Base-by-base conservation (phyloP, 1,140 invertebrate genomes). In the Dryas iulia region DNA sequence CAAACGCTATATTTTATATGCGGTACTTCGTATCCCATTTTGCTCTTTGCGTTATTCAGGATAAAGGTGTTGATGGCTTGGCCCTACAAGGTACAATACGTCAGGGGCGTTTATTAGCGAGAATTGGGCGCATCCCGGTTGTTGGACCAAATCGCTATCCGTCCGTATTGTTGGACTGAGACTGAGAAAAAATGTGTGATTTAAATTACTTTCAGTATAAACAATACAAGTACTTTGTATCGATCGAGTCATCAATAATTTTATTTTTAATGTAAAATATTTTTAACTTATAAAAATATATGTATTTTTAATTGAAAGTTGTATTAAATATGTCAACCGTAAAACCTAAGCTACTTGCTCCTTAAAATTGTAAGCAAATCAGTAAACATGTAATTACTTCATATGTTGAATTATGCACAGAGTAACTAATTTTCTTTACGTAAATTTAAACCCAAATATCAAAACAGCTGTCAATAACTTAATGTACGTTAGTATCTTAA, bases 41-140 rank as follows among this genome's bases (percentile, higher is more conserved):
- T 85, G 68, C 61, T 63, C 79, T 81, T 81, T 86, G 57, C 14
- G 14, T 11, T 18, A 3, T 25, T 47, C 14, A 30, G 31, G 12
- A 69, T 69, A 62, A 35, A 69, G 60, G 59, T 63, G 31, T 63
- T 58, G 76, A 83, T 87, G 68, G 84, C 59, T 39, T 76, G 80
- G 65, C 30, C 69, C 62, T 73, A 69, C 81, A 77, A 78, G 69
- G 82, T 78, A 47, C 78, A 82, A 84, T 84, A 79, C 77, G 77
- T 85, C 77, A 71, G 79, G 83, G 79, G 77, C 79, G 83, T 86
- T 88, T 86, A 90, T 90, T 90, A 84, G 83, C 80, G 78, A 83
- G 83, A 90, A 90, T 90, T 89, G 84, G 85, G 86, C 81, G 85
- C 86, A 87, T 90, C 87, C 87, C 87, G 87, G 86, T 83, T 86